A percentile compares a stretch with the other conserved stretches of the same genome.
Evolutionary conservation across 2,888 invertebrate genomes (phyloP).

Genomic region (Hanleya hanleyi): DNA sequence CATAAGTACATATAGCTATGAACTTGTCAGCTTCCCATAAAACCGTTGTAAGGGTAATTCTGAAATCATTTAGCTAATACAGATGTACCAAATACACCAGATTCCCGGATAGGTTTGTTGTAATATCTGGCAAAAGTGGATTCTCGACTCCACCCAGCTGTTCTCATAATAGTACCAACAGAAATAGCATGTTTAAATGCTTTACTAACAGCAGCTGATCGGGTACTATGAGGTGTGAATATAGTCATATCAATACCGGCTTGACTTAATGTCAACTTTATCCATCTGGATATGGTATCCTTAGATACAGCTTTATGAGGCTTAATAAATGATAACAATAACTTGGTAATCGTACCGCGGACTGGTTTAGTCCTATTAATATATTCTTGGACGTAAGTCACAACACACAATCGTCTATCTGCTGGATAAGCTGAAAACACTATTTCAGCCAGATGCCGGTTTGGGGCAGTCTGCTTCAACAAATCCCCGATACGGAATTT

Average conservation of each 20-base stretch:
- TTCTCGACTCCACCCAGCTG: constrained; percentile 26
- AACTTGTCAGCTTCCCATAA: too few species aligned
- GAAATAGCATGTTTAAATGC: constrained; percentile 13
- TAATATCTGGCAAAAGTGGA: constrained; percentile 4
- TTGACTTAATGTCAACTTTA: constrained; percentile 17
- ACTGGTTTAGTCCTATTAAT: constrained; percentile 3
- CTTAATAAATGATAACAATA: constrained; percentile 28
- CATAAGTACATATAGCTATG: too few species aligned
- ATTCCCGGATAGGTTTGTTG: not conserved
- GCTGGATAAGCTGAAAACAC: constrained; percentile 11
- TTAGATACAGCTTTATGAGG: constrained; percentile 23
- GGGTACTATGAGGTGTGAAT: constrained; percentile 28
- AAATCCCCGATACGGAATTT: constrained; percentile 19
- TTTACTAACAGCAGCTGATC: constrained; percentile 17
- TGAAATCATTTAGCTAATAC: too few species aligned
- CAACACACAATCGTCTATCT: constrained; percentile 29
- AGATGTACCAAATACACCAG: not conserved
- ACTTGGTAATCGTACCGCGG: not conserved
- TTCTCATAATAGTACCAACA: constrained; percentile 25
- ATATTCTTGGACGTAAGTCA: constrained; percentile 19
- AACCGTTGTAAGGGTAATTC: too few species aligned
- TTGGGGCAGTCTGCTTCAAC: constrained; percentile 33
- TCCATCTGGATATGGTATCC: constrained; percentile 30
- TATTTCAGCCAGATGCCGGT: constrained; percentile 14
- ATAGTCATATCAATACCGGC: constrained; percentile 25